Base-by-base conservation (phyloP, 2,888 invertebrate genomes). In the Hydropsyche betteni region DNA sequence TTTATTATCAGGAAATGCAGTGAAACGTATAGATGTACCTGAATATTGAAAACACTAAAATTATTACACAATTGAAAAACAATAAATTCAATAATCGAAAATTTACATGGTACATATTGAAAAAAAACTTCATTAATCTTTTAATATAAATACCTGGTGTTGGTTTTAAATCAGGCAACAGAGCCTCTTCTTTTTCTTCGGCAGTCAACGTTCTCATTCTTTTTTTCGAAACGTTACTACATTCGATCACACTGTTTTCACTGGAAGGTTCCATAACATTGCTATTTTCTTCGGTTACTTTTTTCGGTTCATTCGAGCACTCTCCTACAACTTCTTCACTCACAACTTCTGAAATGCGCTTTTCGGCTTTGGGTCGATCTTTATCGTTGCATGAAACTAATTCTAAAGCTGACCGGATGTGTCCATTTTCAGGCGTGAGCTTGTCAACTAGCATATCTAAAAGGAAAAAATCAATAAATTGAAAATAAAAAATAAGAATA, bases 11-110 rank as follows among this genome's bases (percentile, higher is more conserved):
- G 97, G 96, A 80, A 97, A 89, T 79, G 87, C 83, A 12, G 93
- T 92, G 80, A 97, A 94, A 74, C 94, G 89, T 75, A 98, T 89
- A 74, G 92, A 92, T 61, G 94, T 94, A 34, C 95, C 96, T 88
- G 81, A n/a, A 82, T 36, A 33, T 33, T 36, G 5, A 33, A 61
- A 61, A 72, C 12, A 71, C 0, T 71, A 14, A 55, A 16, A 55
- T 14, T 53, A 68, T 5, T 73, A 34, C 12, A 75, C 68, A 71
- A 24, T 24, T 24, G 2, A 24, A 24, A 64, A 36, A 16, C 24
- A 55, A 71, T 53, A 4, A n/a, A 36, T 34, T 4, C 7, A 12
- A 14, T 44, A 38, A 12, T 6, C 64, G 4, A 24, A 24, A 4
- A 64, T 24, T 24, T 24, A 2, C 12, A 2, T 2, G 3, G n/a